phyloP scores from a whole-genome alignment of 2,113 vertebrate species.

The Acinonyx jubatus region DNA sequence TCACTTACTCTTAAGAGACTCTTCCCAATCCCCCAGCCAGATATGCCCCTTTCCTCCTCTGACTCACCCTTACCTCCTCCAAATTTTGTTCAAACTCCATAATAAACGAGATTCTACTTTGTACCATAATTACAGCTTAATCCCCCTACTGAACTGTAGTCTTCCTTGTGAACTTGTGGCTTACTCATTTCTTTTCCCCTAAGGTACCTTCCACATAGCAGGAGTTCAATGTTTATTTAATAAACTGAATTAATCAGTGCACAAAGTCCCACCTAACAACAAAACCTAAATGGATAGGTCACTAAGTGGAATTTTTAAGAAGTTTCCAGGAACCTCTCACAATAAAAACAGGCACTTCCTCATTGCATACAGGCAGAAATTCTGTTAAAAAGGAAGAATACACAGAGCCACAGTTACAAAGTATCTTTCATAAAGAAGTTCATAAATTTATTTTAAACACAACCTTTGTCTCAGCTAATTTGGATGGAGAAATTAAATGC shows the following conservation, averaged over 20 bases:
- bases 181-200: background rate
- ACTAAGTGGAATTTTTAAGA: background rate
- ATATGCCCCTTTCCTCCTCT: background rate
- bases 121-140: background rate
- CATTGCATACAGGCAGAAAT: background rate
- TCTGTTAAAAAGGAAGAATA: background rate
- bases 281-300: background rate
- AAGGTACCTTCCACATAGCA: background rate
- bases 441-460: constrained; percentile 29
- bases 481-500: background rate
- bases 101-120: background rate
- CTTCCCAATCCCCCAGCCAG: background rate
- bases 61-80: background rate
- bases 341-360: constrained; percentile 50
- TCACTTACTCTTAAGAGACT: background rate
- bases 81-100: background rate
- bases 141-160: background rate
- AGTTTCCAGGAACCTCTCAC: constrained; percentile 48
- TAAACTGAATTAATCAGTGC: constrained; percentile 36
- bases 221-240: constrained; percentile 33
- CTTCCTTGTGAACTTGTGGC: background rate
- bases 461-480: background rate
- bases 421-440: background rate
- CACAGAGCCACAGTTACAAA: background rate
- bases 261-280: constrained; percentile 2